phyloP scores from a whole-genome alignment of 2,888 invertebrate species.

The Lepidonotus clava region DNA sequence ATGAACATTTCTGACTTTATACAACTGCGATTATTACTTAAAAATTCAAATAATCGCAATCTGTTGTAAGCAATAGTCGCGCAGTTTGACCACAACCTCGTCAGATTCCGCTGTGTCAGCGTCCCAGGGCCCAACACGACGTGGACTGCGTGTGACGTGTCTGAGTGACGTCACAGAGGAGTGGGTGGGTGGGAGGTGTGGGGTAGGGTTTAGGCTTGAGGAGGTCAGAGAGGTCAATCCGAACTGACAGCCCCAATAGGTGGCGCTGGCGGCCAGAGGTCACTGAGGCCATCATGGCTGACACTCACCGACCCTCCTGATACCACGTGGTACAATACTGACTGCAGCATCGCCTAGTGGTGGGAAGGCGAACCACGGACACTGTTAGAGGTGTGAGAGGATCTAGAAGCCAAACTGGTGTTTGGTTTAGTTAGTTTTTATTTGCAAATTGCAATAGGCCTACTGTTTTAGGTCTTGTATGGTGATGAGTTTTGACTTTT shows the following conservation, averaged over 20 bases:
- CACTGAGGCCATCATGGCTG: slow-evolving; percentile 37
- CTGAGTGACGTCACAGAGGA: background rate
- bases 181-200: background rate
- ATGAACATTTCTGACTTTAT: no score
- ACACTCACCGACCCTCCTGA: slow-evolving; percentile 20
- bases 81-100: no score
- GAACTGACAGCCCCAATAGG: slow-evolving; percentile 19
- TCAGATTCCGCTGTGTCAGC: no score
- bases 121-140: background rate
- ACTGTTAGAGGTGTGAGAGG: background rate
- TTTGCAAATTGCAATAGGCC: no score
- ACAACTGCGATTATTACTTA: no score
- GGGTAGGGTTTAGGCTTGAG: background rate
- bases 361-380: background rate
- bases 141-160: background rate
- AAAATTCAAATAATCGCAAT: no score
- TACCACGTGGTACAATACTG: no score
- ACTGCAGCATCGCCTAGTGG: background rate
- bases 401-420: no score
- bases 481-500: no score
- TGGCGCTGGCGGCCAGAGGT: slow-evolving; percentile 6
- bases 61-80: no score
- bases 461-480: no score
- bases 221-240: background rate
- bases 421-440: no score